phyloP scores from a whole-genome alignment of 2,888 invertebrate genomes.

The Microplitis manilae region DNA sequence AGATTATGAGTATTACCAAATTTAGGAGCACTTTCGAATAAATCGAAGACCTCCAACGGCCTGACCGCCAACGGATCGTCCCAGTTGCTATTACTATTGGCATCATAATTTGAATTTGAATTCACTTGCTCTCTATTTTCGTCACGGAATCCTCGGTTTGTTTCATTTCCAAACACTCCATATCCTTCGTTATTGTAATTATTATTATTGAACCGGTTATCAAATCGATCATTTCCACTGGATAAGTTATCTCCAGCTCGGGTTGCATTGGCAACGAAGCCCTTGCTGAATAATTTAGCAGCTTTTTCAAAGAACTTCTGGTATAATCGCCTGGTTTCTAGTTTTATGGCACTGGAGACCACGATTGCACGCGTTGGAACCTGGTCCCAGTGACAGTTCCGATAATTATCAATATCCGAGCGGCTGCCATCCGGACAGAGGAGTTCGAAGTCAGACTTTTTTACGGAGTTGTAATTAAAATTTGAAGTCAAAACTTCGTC shows the following conservation, averaged over 20 bases:
- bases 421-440: slow-evolving; percentile 87
- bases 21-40: slow-evolving; percentile 82
- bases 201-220: slow-evolving; percentile 50
- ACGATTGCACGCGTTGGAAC: slow-evolving; percentile 89
- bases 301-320: slow-evolving; percentile 79
- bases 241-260: slow-evolving; percentile 48
- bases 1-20: slow-evolving; percentile 83
- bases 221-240: slow-evolving; percentile 53
- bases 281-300: slow-evolving; percentile 65
- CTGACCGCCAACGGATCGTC: slow-evolving; percentile 64
- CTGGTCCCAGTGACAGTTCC: slow-evolving; percentile 87
- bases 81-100: slow-evolving; percentile 20
- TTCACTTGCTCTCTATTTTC: not conserved
- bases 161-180: slow-evolving; percentile 1
- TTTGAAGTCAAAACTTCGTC: slow-evolving; percentile 79
- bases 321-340: slow-evolving; percentile 75
- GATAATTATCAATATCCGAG: slow-evolving; percentile 79
- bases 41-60: slow-evolving; percentile 78
- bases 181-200: slow-evolving; percentile 40
- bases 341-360: slow-evolving; percentile 84
- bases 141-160: slow-evolving; percentile 22
- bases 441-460: slow-evolving; percentile 82
- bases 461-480: slow-evolving; percentile 76
- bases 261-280: not conserved
- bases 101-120: not conserved